These are phyloP conservation scores for Mobula birostris DNA, from an alignment of 2,113 vertebrate species.

Conservation along the genomic window DNA sequence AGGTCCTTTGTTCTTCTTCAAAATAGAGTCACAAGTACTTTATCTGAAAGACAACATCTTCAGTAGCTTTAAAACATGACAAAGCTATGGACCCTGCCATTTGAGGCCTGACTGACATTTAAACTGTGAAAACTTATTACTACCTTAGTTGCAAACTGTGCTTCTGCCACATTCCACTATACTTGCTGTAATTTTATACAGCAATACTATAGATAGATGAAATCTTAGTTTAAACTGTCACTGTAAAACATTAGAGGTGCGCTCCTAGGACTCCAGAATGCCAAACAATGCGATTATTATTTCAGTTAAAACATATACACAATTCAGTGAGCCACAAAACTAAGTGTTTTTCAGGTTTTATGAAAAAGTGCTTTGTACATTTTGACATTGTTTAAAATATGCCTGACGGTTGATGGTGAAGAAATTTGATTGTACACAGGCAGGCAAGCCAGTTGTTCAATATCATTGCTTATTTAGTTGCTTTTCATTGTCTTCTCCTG, in stretches of 20 bases:
- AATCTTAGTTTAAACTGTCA: neutral
- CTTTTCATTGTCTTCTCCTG: neutral
- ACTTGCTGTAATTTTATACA: neutral
- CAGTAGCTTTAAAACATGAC: too few relatives aligned
- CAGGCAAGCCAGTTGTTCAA: neutral
- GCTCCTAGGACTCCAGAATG: neutral
- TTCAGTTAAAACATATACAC: neutral
- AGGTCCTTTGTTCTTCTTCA: too few relatives aligned
- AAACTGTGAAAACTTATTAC: neutral
- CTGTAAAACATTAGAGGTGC: neutral
- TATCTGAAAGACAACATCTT: too few relatives aligned
- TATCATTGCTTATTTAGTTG: neutral
- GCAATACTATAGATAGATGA: neutral
- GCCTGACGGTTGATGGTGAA: neutral
- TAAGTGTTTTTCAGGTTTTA: neutral
- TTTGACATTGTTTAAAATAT: neutral
- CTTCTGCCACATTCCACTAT: neutral
- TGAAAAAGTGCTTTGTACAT: neutral
- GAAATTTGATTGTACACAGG: neutral
- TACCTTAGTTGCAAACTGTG: neutral
- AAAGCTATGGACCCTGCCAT: too few relatives aligned
- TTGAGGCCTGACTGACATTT: too few relatives aligned
- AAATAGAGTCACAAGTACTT: too few relatives aligned
- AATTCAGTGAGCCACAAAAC: neutral
- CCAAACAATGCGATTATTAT: neutral